Evolutionary conservation across 2,113 vertebrate genomes (phyloP).

Genomic region (Eublepharis macularius): DNA sequence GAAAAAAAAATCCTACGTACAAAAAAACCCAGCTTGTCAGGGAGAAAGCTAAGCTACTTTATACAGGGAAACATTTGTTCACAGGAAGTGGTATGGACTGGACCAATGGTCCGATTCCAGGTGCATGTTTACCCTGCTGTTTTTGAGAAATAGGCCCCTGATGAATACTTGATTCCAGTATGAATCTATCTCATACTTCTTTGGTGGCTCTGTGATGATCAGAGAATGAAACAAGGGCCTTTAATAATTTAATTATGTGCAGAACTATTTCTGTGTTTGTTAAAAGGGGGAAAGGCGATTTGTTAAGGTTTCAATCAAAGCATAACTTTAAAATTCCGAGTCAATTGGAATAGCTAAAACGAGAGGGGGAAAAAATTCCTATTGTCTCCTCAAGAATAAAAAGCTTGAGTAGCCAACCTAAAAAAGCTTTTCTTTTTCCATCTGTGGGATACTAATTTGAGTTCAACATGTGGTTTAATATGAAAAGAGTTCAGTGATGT

Average conservation of each 20-base stretch:
- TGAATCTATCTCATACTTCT: too few species aligned
- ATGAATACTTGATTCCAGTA: too few species aligned
- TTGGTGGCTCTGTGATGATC: too few species aligned
- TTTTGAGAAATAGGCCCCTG: too few species aligned
- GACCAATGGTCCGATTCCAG: too few species aligned
- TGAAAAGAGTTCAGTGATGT: slow-evolving; percentile 4
- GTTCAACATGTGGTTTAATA: slow-evolving; percentile 21
- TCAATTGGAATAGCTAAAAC: not conserved
- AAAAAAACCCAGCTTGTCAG: too few species aligned
- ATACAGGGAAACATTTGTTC: too few species aligned
- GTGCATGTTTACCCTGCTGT: too few species aligned
- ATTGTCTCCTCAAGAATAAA: not conserved
- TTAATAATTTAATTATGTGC: not conserved
- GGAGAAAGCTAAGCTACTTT: too few species aligned
- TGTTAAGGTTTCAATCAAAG: not conserved
- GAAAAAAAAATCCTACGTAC: too few species aligned
- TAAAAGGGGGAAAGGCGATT: not conserved
- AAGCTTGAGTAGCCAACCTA: not conserved
- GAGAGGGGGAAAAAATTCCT: not conserved
- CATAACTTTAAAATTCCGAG: not conserved
- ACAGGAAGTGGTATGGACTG: too few species aligned
- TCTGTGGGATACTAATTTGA: slow-evolving; percentile 12
- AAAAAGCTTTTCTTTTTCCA: not conserved
- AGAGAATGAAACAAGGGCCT: too few species aligned
- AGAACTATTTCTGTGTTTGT: not conserved